These are phyloP conservation scores for Drosophila punjabiensis DNA, from an alignment of 1,140 invertebrate species.

Conservation along the genomic window DNA sequence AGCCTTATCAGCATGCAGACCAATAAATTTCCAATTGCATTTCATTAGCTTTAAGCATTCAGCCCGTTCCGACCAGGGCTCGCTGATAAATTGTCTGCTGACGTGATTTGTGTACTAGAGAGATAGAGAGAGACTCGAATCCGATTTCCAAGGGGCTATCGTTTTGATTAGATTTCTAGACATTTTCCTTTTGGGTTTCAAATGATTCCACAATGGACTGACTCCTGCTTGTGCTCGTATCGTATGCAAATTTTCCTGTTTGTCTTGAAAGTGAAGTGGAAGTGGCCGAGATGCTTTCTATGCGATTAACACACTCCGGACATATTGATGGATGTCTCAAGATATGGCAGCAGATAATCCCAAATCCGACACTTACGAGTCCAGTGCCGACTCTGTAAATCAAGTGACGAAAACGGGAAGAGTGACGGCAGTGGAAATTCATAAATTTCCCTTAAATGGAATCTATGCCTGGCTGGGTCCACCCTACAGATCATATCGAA, in stretches of 20 bases:
- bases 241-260: constrained; percentile 55
- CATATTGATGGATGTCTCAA: constrained; percentile 55
- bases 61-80: constrained; percentile 25
- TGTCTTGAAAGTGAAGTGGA: constrained; percentile 47
- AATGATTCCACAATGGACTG: constrained; percentile 24
- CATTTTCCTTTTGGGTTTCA: constrained; percentile 17
- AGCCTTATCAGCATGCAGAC: constrained; percentile 45
- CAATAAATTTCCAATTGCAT: constrained; percentile 65
- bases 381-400: constrained; percentile 28
- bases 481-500: constrained; percentile 23
- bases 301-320: constrained; percentile 50
- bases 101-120: constrained; percentile 60
- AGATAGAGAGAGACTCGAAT: constrained; percentile 2
- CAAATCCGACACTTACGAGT: constrained; percentile 12
- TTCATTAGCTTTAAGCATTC: constrained; percentile 52
- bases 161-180: constrained; percentile 56
- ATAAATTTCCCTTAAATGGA: neutral
- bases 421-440: constrained; percentile 1
- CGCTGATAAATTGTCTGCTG: constrained; percentile 58
- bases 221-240: constrained; percentile 20
- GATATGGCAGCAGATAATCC: constrained; percentile 21
- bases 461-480: constrained; percentile 7
- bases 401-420: constrained; percentile 26
- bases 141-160: constrained; percentile 42
- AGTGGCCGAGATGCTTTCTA: constrained; percentile 54